Evolutionary conservation across 2,888 invertebrate genomes (phyloP), one percentile per base, ranked within the genome.

Genomic region (Conchocele bisecta): DNA sequence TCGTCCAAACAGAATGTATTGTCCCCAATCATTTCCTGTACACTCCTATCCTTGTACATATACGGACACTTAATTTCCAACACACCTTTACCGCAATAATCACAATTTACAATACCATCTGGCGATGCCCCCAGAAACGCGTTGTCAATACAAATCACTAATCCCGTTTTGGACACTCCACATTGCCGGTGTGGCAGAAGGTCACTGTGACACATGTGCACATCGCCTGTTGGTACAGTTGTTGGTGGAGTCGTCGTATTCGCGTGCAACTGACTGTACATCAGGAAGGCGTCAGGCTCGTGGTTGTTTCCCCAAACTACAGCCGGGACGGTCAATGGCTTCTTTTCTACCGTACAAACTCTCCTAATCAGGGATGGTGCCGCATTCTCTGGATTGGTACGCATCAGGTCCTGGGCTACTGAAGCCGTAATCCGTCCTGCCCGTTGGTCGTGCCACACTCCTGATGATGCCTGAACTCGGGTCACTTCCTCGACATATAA

Each of bases 51-150:
- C 26, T 35, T 29, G 17, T 17, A 33, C 35, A 17, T 51, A 33
- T n/a, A 51, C 2, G 51, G 51, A 20, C 51, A 51, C 17, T 51
- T 51, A n/a, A 51, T n/a, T 51, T 51, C 51, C 15, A 51, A n/a
- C n/a, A n/a, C 9, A 3, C 51, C 51, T 3, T n/a, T 13, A 35
- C 13, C 13, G 37, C 15, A 24, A 22, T 28, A 35, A 13, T 22
- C 11, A 3, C 37, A 54, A 11, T 2, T 24, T 5, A 54, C 39
- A 22, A 5, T 2, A 35, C 26, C 54, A 35, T 35, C 54, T 9
- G 39, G 39, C 9, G 54, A 51, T 5, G 22, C 51, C 3, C 51
- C 51, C 11, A 51, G 5, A 13, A 51, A 51, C 22, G 33, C 20
- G 6, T 17, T 29, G 22, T 51, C 29, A 9, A 20, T 35, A 51